Evolutionary conservation across 2,797 vertebrate genomes (phyloP).

Genomic region (Phoeniculus purpureus): DNA sequence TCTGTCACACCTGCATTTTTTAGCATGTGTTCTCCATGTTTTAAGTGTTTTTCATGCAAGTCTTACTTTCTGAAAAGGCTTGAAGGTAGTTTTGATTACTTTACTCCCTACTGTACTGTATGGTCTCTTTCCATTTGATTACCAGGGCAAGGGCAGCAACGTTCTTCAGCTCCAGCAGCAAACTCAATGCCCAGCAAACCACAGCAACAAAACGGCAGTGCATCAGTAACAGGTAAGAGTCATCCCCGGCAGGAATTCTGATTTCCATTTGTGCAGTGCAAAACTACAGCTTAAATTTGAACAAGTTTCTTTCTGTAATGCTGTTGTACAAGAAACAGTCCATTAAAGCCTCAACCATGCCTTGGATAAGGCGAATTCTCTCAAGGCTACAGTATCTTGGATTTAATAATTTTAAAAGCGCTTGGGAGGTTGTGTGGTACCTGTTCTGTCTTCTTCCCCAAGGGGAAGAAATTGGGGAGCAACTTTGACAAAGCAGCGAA

Average conservation of each 20-base stretch:
- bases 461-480: not conserved
- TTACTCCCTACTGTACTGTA: not conserved
- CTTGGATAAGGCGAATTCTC: not conserved
- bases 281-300: not conserved
- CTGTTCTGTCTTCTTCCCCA: not conserved
- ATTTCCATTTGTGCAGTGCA: not conserved
- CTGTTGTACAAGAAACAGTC: not conserved
- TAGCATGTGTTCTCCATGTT: not conserved
- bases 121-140: slow-evolving; percentile 37
- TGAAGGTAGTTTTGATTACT: slow-evolving; percentile 3
- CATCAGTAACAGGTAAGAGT: slow-evolving; percentile 68
- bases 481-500: not conserved
- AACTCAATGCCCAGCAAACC: slow-evolving; percentile 59
- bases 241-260: not conserved
- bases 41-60: not conserved
- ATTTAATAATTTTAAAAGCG: not conserved
- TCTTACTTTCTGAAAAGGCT: not conserved
- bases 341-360: not conserved
- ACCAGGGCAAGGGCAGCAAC: slow-evolving; percentile 73
- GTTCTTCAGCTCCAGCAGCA: slow-evolving; percentile 50
- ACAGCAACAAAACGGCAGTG: slow-evolving; percentile 66
- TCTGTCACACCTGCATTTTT: not conserved
- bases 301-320: not conserved
- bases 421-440: accelerated
- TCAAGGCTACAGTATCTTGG: not conserved